Evolutionary conservation across 2,113 vertebrate genomes (phyloP), one percentile per base, ranked within the genome.

Genomic region (Hemiscyllium ocellatum): DNA sequence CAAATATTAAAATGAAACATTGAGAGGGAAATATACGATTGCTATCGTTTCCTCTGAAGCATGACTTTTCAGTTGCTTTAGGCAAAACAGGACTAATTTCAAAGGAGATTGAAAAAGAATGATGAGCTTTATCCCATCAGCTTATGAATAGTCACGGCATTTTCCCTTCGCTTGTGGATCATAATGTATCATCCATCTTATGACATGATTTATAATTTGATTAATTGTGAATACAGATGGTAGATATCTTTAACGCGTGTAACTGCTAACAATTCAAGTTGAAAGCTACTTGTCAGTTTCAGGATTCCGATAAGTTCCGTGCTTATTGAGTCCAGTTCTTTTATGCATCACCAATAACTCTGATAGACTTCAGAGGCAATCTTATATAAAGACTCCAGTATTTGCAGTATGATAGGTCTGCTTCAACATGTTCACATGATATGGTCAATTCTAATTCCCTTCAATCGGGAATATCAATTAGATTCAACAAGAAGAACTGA

Each of bases 1-100:
- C 12, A 83, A 19, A 83, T 56, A 19, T 17, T n/a, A 33, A 6
- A 65, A 56, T 15, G n/a, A 90, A 33, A n/a, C 4, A 5, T 90
- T 4, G 4, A 61, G 56, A 65, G 33, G 1, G 4, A 90, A 17
- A 26, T 56, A 33, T 13, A 15, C 33, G 26, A 26, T 65, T 90
- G 13, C 10, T 13, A 90, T 13, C 4, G 87, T 33, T 83, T 65
- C 33, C 87, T 65, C 65, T 90, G 52, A 90, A 65, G 29, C 87
- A 33, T n/a, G 2, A 65, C 29, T 29, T 61, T 90, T 65, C 87
- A 90, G 15, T 90, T 65, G 56, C 87, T 90, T 4, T 33, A 90
- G 87, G 87, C 87, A 90, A 90, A 65, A 90, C 87, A 90, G 13
- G 87, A 19, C 87, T 90, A n/a, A n/a, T 90, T 90, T 90, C 52